A percentile compares a stretch with the other conserved stretches of the same genome.
phyloP scores from a whole-genome alignment of 2,113 vertebrate species.

The Poeciliopsis turrubarensis region DNA sequence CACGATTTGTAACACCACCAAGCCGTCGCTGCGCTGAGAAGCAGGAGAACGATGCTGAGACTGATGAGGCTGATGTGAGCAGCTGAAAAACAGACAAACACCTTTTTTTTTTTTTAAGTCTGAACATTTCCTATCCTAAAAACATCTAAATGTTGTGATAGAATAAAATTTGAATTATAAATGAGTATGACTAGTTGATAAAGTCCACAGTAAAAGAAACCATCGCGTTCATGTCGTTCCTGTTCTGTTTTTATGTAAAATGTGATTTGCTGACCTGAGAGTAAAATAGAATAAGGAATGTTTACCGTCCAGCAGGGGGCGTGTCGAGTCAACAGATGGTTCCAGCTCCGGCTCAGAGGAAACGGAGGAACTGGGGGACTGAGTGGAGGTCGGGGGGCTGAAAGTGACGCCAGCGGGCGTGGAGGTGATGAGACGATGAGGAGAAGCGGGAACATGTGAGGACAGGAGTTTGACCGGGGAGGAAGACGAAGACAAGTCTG shows the following conservation, averaged over 20 bases:
- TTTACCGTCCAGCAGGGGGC: slow-evolving; percentile 18
- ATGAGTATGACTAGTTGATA: neutral
- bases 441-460: slow-evolving; percentile 1
- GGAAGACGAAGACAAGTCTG: neutral
- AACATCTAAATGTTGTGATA: neutral
- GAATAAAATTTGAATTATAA: neutral
- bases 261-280: neutral
- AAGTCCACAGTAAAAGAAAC: neutral
- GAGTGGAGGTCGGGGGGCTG: neutral
- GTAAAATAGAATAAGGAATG: neutral
- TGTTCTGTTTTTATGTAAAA: neutral
- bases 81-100: neutral
- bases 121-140: too few relatives aligned
- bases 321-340: neutral
- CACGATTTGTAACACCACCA: slow-evolving; percentile 67
- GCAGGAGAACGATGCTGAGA: slow-evolving; percentile 34
- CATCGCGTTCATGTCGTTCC: neutral
- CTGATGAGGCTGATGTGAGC: slow-evolving; percentile 27
- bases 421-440: slow-evolving; percentile 12
- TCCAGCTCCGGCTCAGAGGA: neutral
- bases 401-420: neutral
- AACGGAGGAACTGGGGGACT: neutral
- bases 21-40: slow-evolving; percentile 39
- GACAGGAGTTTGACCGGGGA: neutral
- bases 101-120: too few relatives aligned